Base-by-base conservation (phyloP, 92 coral and sea anemone species). In the Actinernus sp. region DNA sequence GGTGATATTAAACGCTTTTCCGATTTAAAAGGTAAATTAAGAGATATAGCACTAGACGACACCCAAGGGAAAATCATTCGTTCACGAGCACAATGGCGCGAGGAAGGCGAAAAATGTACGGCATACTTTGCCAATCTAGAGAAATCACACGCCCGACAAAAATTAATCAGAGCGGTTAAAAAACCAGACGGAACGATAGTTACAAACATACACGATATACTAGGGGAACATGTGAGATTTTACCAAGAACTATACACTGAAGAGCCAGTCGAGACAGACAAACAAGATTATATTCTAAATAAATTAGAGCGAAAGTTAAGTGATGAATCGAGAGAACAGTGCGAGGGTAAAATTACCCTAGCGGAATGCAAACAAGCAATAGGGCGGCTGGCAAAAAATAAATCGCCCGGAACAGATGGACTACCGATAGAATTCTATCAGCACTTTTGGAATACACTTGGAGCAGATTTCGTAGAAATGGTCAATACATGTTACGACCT, bases 291-390 rank as follows among this genome's bases (percentile, higher is more conserved):
- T 4, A 39, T 61, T 38, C 14, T 61, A 1, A 6, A 16, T 8
- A 0, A 12, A 20, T 2, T 61, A 7, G 33, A 38, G 17, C 68
- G 30, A 1, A 18, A n/a, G 0, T 2, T 61, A 14, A 7, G 51
- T 1, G 3, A 17, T 11, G 33, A 19, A 1, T 50, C 40, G 1
- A 1, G 31, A 1, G 21, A 21, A 14, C 29, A 25, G 3, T 61
- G 68, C 27, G 68, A 61, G 14, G 68, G 51, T 6, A 25, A 26
- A 12, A 55, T 82, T 27, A 45, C 82, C 0, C 12, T 29, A 1
- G 26, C 13, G 7, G 89, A 83, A 47, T 57, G 63, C 2, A 12
- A 3, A 1, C 0, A 0, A 0, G 84, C 79, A 2, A 31, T 83
- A 13, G 16, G 3, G 7, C 11, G 16, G 28, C 24, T 61, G 51